phyloP scores from a whole-genome alignment of 2,888 invertebrate species.

The Mimas tiliae region DNA sequence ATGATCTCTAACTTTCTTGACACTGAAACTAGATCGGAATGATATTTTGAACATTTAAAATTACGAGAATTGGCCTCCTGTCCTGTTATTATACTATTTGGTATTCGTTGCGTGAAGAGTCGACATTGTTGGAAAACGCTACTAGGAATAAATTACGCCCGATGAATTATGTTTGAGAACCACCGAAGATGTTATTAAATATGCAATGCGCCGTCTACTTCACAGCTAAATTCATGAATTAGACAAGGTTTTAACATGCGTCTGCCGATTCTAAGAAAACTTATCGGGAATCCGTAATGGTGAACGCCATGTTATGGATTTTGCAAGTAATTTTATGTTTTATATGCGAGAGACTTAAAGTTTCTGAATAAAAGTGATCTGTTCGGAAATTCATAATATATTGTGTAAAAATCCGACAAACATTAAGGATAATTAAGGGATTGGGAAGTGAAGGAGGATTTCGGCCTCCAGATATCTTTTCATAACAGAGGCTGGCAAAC shows the following conservation, averaged over 20 bases:
- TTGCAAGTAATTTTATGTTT: conserved; percentile 12
- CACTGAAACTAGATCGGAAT: too few species aligned
- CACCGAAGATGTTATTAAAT: conserved; percentile 15
- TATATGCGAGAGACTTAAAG: background rate
- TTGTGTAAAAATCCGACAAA: background rate
- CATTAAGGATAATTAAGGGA: too few species aligned
- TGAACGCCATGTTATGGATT: background rate
- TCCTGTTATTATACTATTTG: conserved; percentile 56
- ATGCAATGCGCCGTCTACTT: conserved; percentile 16
- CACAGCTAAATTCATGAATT: conserved; percentile 24
- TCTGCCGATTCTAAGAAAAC: background rate
- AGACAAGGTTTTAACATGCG: conserved; percentile 21
- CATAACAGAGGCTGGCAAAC: too few species aligned
- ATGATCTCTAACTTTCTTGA: too few species aligned
- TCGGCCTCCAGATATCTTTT: too few species aligned
- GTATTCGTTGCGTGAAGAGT: conserved; percentile 57
- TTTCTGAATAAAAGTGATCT: background rate
- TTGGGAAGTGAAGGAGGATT: too few species aligned
- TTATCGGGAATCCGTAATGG: conserved; percentile 18
- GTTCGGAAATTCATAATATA: too few species aligned
- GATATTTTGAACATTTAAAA: too few species aligned
- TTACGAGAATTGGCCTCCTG: too few species aligned
- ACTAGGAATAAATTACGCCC: conserved; percentile 45
- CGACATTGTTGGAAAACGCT: conserved; percentile 44
- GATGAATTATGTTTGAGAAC: conserved; percentile 37